Percentiles rank a stretch among this genome's conserved stretches.
These are phyloP conservation scores for Nothobranchius kuhntae DNA, from an alignment of 2,113 vertebrate genomes.

Conservation along the genomic window DNA sequence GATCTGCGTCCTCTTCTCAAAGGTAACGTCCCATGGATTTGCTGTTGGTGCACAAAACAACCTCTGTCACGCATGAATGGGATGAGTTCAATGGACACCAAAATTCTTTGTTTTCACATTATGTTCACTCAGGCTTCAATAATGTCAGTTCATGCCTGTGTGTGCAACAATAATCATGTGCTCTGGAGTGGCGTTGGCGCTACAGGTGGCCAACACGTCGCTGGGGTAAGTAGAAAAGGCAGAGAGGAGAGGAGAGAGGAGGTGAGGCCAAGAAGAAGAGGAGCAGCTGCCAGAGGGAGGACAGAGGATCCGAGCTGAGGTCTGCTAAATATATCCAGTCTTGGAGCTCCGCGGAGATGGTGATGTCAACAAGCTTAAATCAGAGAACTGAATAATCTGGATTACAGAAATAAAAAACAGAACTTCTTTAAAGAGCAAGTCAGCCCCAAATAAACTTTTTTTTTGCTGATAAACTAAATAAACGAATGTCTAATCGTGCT, in stretches of 20 bases:
- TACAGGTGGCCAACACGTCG: neutral
- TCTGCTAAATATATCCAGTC: constrained; percentile 43
- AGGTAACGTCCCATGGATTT: neutral
- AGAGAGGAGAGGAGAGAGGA: constrained; percentile 1
- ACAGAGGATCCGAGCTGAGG: neutral
- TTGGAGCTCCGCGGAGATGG: neutral
- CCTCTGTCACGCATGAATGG: neutral
- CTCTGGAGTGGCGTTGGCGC: constrained; percentile 1
- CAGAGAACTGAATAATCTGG: neutral
- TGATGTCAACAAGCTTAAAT: neutral
- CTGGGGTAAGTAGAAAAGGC: constrained; percentile 19
- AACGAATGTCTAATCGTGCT: too few species aligned
- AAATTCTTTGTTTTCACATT: constrained; percentile 2
- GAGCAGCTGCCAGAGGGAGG: constrained; percentile 17
- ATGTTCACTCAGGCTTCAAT: neutral
- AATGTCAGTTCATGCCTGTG: neutral
- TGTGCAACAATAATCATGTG: constrained; percentile 8
- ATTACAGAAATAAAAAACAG: too few species aligned
- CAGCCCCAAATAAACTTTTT: too few species aligned
- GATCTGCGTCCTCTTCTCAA: constrained; percentile 11
- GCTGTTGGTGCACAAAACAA: neutral
- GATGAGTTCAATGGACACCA: neutral
- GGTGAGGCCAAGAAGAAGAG: constrained; percentile 23
- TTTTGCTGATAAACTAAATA: too few species aligned
- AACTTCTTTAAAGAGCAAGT: too few species aligned